Base-by-base conservation (phyloP, 1,140 invertebrate species). In the Zophobas atratus region DNA sequence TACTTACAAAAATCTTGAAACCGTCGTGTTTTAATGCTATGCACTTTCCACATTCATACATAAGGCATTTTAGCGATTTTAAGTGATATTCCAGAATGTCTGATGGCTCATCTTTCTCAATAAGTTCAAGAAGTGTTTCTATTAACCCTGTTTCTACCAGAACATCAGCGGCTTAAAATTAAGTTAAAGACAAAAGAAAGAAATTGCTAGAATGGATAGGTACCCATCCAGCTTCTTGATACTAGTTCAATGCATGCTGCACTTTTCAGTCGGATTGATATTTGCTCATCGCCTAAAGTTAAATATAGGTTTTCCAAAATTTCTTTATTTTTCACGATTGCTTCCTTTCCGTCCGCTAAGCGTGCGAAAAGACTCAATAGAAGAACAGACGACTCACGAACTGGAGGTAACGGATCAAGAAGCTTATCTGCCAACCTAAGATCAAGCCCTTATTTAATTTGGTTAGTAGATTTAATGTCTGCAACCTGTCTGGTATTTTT, bases 81-180 rank as follows among this genome's bases (percentile, higher is more conserved):
- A 85, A 76, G 48, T 84, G 80, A 3, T 82, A 76, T 34, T 71
- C 49, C 39, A 77, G 63, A 20, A 84, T 75, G 53, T 83, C 78
- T 1, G 36, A 1, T 2, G 74, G 48, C 56, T 79, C 79, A 41
- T 75, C 77, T 71, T 80, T 70, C 34, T 79, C 75, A 1, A 84
- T 78, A n/a, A 53, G 77, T 20, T 80, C 60, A 5, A 84, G 48
- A 3, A 85, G 55, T 3, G 80, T 73, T 75, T 70, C 77, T 33
- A 86, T 77, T 56, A 81, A 84, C 5, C 82, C 85, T 8, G 56
- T 49, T 32, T 82, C 79, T 2, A 86, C 80, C 33, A 85, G 72
- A 4, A 60, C 76, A 77, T 85, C 84, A 51, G 83, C 82, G 73
- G 77, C 82, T 84, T 55, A 39, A 81, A 78, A 41, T 34, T 57